phyloP scores from a whole-genome alignment of 2,888 invertebrate species.

The Cantharis rustica region DNA sequence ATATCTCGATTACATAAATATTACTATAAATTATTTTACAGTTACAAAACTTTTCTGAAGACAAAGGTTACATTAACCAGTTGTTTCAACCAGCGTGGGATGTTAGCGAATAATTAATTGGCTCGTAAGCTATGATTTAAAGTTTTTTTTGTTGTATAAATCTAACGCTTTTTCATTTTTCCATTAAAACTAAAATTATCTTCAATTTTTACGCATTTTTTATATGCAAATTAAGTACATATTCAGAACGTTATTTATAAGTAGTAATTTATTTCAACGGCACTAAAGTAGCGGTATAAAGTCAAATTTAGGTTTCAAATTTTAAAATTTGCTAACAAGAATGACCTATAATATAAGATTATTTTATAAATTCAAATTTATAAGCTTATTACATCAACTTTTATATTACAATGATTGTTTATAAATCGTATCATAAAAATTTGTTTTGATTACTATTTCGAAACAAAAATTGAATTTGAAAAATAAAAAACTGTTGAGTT shows the following conservation, averaged over 20 bases:
- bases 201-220: neutral
- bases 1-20: conserved; percentile 18
- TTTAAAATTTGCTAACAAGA: neutral
- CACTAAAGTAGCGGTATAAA: neutral
- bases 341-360: neutral
- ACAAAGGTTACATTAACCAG: conserved; percentile 1
- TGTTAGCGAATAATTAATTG: neutral
- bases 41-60: conserved; percentile 11
- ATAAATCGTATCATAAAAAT: no score
- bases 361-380: neutral
- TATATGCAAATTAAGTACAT: neutral
- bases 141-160: neutral
- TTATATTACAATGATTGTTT: no score
- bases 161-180: neutral
- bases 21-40: conserved; percentile 20
- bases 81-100: neutral
- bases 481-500: no score
- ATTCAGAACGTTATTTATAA: neutral
- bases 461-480: no score
- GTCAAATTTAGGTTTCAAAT: neutral
- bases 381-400: no score
- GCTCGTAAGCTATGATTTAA: neutral
- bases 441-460: no score
- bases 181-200: neutral
- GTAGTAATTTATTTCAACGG: neutral